Evolutionary conservation across 2,888 invertebrate species (phyloP), one percentile per base, ranked within the genome.

Genomic region (Drosophila maculinotata): DNA sequence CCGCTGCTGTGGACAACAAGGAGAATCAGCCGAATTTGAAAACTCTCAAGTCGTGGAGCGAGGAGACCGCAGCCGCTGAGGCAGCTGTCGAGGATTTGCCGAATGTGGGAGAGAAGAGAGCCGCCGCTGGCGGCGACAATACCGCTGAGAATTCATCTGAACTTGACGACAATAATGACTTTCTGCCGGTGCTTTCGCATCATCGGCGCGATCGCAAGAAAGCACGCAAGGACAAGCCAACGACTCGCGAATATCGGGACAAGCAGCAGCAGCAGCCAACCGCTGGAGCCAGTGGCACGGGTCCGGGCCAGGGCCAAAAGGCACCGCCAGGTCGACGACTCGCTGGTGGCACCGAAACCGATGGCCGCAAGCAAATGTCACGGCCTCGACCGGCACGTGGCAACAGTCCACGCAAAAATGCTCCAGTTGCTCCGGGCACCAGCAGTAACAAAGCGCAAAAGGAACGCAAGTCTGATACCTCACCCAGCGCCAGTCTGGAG

Each of bases 181-280:
- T 91, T 87, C 87, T 91, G 53, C 91, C 91, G 35, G 92, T 92
- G 20, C 71, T 91, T 45, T 91, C 92, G 58, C 90, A 91, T 77
- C 90, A 86, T 74, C 90, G 91, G 12, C 91, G 91, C 42, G 92
- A 92, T 76, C 91, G 91, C 15, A 91, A 91, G 70, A 89, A 89
- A 62, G 89, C 91, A 20, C 91, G 91, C 44, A 90, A 91, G 56
- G 91, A 91, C 12, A 90, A 91, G 54, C 89, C 83, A 44, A 38
- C 71, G 6, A 36, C 59, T 1, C 87, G 88, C 28, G 90, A 89
- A 66, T 81, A 45, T 64, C 80, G 49, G 57, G 82, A 73, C 25
- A 72, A 57, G 49, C 73, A 66, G 20, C 66, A 57, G 12, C 68
- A 35, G 6, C 44, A 63, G 23, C 30, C 76, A 66, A 38, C 56